Conservation (phyloP, 2,888 invertebrate species). For the Sipha maydis region DNA sequence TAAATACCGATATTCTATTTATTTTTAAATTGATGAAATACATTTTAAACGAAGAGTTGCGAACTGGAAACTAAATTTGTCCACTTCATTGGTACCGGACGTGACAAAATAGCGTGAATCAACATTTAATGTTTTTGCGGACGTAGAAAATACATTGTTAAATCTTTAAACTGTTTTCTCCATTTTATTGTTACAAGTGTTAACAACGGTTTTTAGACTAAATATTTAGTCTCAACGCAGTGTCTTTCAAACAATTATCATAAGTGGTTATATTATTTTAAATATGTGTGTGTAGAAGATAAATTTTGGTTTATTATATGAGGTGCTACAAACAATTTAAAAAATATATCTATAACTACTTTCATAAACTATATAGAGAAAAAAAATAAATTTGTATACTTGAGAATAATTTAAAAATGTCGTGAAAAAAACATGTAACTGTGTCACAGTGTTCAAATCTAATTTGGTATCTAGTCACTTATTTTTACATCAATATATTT, state of each 20-base stretch:
- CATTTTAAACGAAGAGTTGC: not conserved
- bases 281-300: not conserved
- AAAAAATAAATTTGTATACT: not conserved
- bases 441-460: not conserved
- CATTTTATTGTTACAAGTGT: not conserved
- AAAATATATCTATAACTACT: not conserved
- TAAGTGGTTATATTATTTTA: not conserved
- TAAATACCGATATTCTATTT: not conserved
- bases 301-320: not conserved
- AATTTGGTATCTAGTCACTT: not conserved
- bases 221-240: not conserved
- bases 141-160: not conserved
- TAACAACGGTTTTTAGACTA: not conserved
- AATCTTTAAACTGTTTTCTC: not conserved
- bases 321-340: not conserved
- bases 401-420: not conserved
- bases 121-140: not conserved
- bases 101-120: constrained; percentile 13
- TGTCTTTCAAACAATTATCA: not conserved
- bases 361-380: not conserved
- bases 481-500: not conserved
- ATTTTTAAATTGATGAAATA: not conserved
- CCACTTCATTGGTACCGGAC: not conserved
- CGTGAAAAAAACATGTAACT: not conserved
- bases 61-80: not conserved